Evolutionary conservation across 1,140 invertebrate species (phyloP), one percentile per base, ranked within the genome.

Genomic region (Eurosta solidaginis): DNA sequence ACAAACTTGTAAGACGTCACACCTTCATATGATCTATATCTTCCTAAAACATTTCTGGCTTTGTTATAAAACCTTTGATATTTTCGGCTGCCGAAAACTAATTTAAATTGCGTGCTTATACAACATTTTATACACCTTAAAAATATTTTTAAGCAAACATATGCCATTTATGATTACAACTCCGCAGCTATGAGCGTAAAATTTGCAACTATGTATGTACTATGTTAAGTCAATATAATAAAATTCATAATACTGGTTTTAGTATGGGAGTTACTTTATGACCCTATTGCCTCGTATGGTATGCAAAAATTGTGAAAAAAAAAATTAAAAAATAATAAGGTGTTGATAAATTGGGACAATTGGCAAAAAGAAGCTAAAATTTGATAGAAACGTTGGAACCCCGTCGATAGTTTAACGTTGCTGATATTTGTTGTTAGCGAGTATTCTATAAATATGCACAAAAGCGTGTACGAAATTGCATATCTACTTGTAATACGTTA

Each of bases 141-240:
- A 68, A 68, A n/a, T 68, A 17, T 1, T 2, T 3, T 20, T 22
- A 20, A 2, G 20, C n/a, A 49, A 22, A n/a, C 14, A 36, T 9
- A 33, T n/a, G 14, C 12, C 27, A 33, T 33, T 63, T 52, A 27
- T 29, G 36, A n/a, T 22, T 7, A 14, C n/a, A 3, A 14, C 12
- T 47, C 45, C 2, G 33, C n/a, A 17, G 6, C 12, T 17, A 68
- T 68, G 36, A 40, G 33, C 59, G 40, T 68, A 68, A 68, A 68
- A 42, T 68, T 68, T 42, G 59, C 59, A 42, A 68, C n/a, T n/a
- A n/a, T n/a, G n/a, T n/a, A n/a, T n/a, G n/a, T n/a, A n/a, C 36
- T 68, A 68, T 68, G 33, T 68, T 68, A 68, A 68, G 36, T 68
- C 17, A 68, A 36, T 40, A 68, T 68, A 33, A 40, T 20, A 68